Evolutionary conservation across 2,888 invertebrate genomes (phyloP), one percentile per base, ranked within the genome.

Genomic region (Drosophila merina): DNA sequence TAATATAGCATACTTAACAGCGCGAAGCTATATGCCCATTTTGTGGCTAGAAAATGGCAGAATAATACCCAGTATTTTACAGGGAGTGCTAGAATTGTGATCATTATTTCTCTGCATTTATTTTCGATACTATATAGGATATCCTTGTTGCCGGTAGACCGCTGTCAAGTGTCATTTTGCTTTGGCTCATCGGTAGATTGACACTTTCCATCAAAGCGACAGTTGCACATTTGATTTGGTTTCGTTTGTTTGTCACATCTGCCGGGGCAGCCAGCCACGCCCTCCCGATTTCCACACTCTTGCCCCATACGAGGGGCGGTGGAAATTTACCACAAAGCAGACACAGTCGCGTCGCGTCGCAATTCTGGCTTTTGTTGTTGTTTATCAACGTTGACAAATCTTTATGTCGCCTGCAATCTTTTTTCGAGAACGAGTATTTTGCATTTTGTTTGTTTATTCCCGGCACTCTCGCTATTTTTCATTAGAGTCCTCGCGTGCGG

Each of bases 371-470:
- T 81, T 71, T 57, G 57, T 69, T 88, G 81, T 79, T 84, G 77
- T 79, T 84, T 87, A 87, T 86, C 88, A 76, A 72, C 87, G 75
- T 68, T 82, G 82, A 82, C 82, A 88, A 85, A 88, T 86, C 86
- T 86, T 86, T 85, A 85, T 86, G 82, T 55, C 78, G 87, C 57
- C 74, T 88, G 82, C 85, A 85, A 76, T 78, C 75, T 63, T 78
- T 48, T 60, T 45, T 51, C 3, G 36, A n/a, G 36, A 36, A 36
- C n/a, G 36, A 26, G 26, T 26, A 33, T 52, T 45, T 33, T 38
- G 42, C 44, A 58, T 59, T 54, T 57, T 62, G 57, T 60, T 67
- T 69, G 74, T 72, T 76, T 82, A 70, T 69, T 55, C 66, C 70
- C 76, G 64, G 58, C 72, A 70, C 72, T 81, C 63, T 70, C 66